These are phyloP conservation scores for Melieria picta DNA, from an alignment of 2,888 invertebrate species.

Conservation along the genomic window DNA sequence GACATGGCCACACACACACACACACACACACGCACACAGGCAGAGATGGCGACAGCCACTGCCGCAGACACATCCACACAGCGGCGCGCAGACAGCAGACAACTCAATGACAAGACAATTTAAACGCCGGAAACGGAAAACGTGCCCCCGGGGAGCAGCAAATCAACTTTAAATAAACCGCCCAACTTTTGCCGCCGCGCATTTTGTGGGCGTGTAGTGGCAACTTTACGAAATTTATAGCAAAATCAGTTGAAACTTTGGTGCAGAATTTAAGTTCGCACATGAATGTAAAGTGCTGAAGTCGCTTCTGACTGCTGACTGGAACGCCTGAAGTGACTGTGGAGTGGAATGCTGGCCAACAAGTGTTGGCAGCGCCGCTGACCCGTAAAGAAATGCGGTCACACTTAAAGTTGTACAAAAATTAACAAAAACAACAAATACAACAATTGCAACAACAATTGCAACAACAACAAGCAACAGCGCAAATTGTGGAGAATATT, in stretches of 20 bases:
- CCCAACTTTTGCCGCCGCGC: background rate
- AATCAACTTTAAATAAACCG: slow-evolving; percentile 37
- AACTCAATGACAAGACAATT: slow-evolving; percentile 43
- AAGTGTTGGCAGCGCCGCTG: too few relatives aligned
- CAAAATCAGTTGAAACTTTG: too few relatives aligned
- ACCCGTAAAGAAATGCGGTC: too few relatives aligned
- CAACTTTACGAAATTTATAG: too few relatives aligned
- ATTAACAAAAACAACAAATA: background rate
- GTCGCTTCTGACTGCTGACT: too few relatives aligned
- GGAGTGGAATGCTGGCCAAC: too few relatives aligned
- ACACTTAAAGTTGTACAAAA: background rate
- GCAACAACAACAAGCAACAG: background rate
- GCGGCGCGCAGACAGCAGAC: slow-evolving; percentile 21
- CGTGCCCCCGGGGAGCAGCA: slow-evolving; percentile 28
- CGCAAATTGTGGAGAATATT: background rate
- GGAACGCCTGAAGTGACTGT: too few relatives aligned
- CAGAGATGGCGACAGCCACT: background rate
- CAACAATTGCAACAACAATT: background rate
- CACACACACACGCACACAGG: background rate
- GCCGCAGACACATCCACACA: too few relatives aligned
- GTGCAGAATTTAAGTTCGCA: too few relatives aligned
- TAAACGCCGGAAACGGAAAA: slow-evolving; percentile 34
- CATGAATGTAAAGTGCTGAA: too few relatives aligned
- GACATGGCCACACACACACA: slow-evolving; percentile 1
- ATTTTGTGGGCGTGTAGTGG: too few relatives aligned